Percentiles rank a stretch among this genome's conserved stretches.
Evolutionary conservation across 23 tunicate genomes (phyloP).

Genomic region (Halocynthia roretzi): DNA sequence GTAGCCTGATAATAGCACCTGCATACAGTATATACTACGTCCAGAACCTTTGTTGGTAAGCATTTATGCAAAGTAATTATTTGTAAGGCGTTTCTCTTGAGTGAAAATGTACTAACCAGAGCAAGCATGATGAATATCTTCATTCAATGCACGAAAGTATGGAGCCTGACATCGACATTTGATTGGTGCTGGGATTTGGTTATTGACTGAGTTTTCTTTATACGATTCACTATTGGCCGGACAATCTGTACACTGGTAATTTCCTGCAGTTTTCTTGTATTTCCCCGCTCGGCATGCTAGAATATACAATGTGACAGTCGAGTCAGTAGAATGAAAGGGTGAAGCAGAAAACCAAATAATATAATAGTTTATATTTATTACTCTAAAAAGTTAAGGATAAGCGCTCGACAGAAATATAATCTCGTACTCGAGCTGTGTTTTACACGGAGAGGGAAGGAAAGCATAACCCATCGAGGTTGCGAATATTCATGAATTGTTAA

Average conservation of each 20-base stretch:
- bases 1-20: no score
- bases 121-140: slow-evolving; percentile 45
- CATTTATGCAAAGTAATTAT: no score
- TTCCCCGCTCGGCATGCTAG: slow-evolving; percentile 29
- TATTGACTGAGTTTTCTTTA: not conserved
- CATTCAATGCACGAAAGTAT: slow-evolving; percentile 30
- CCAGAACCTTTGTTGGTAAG: no score
- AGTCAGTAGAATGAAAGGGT: not conserved
- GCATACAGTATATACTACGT: no score
- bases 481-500: no score
- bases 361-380: no score
- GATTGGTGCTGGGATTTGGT: not conserved
- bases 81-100: not conserved
- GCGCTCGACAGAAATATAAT: no score
- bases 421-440: no score
- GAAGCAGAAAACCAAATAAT: no score
- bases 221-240: slow-evolving; percentile 11
- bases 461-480: no score
- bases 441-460: no score
- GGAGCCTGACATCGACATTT: slow-evolving; percentile 35
- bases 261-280: slow-evolving; percentile 47
- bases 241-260: slow-evolving; percentile 35
- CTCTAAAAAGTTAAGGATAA: no score
- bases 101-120: slow-evolving; percentile 22
- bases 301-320: not conserved